phyloP scores from a whole-genome alignment of 2,888 invertebrate species.

The Tinea pellionella region DNA sequence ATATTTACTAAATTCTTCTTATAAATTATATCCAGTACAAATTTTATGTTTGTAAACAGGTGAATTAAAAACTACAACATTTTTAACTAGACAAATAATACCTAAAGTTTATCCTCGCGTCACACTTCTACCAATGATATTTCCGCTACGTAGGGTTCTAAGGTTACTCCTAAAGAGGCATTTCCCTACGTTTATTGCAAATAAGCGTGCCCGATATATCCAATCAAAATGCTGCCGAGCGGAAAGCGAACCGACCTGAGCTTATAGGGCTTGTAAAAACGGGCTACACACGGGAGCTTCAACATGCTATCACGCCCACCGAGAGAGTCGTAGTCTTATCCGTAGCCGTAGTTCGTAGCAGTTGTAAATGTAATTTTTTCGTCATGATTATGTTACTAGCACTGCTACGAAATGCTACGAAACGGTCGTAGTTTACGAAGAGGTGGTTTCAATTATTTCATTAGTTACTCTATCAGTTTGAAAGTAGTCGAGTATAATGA shows the following conservation, averaged over 20 bases:
- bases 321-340: too few relatives aligned
- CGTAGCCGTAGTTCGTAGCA: too few relatives aligned
- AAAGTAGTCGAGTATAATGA: too few relatives aligned
- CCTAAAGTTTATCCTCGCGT: neutral
- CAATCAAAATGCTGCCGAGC: conserved; percentile 32
- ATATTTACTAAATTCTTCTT: too few relatives aligned
- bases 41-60: too few relatives aligned
- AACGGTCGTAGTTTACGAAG: too few relatives aligned
- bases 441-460: too few relatives aligned
- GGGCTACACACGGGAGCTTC: conserved; percentile 1
- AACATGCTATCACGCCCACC: neutral
- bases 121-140: conserved; percentile 5
- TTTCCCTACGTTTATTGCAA: conserved; percentile 32
- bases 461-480: too few relatives aligned
- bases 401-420: too few relatives aligned
- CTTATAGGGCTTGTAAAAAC: conserved; percentile 5
- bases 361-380: too few relatives aligned
- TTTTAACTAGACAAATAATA: neutral
- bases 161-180: conserved; percentile 34
- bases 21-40: too few relatives aligned
- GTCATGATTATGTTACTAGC: too few relatives aligned
- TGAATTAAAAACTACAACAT: neutral
- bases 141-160: conserved; percentile 11
- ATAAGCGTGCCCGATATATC: conserved; percentile 33
- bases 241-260: conserved; percentile 19